Conservation (phyloP, 2,113 vertebrate genomes). For the Pogona vitticeps region DNA sequence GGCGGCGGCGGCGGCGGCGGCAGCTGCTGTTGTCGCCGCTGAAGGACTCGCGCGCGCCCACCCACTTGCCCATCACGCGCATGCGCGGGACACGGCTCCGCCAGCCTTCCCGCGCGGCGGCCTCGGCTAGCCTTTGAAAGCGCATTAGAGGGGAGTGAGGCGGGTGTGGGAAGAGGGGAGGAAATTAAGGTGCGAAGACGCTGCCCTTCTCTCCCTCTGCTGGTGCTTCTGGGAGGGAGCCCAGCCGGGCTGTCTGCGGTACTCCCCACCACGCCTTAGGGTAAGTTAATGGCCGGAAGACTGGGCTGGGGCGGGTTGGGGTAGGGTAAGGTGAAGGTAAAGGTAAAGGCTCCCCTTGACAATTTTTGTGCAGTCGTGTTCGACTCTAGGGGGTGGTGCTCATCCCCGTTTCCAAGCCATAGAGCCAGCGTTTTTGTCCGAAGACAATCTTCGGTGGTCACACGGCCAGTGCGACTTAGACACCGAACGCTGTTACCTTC, state of each 20-base stretch:
- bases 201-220: too few species aligned
- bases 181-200: not conserved
- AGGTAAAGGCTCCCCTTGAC: too few species aligned
- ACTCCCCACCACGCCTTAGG: not conserved
- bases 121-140: not conserved
- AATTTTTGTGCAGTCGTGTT: too few species aligned
- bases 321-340: too few species aligned
- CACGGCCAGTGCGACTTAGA: too few species aligned
- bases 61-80: slow-evolving; percentile 52
- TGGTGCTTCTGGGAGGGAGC: too few species aligned
- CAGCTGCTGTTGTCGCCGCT: not conserved
- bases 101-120: slow-evolving; percentile 28
- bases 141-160: not conserved
- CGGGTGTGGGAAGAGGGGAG: not conserved
- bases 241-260: not conserved
- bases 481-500: too few species aligned
- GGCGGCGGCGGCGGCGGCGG: not conserved
- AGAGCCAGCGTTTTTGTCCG: too few species aligned
- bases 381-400: too few species aligned
- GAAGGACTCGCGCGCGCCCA: slow-evolving; percentile 29
- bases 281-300: not conserved
- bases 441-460: too few species aligned
- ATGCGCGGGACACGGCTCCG: slow-evolving; percentile 56
- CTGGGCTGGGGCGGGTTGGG: too few species aligned
- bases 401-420: too few species aligned